Conservation (phyloP, 2,113 vertebrate species). For the Dunckerocampus dactyliophorus region DNA sequence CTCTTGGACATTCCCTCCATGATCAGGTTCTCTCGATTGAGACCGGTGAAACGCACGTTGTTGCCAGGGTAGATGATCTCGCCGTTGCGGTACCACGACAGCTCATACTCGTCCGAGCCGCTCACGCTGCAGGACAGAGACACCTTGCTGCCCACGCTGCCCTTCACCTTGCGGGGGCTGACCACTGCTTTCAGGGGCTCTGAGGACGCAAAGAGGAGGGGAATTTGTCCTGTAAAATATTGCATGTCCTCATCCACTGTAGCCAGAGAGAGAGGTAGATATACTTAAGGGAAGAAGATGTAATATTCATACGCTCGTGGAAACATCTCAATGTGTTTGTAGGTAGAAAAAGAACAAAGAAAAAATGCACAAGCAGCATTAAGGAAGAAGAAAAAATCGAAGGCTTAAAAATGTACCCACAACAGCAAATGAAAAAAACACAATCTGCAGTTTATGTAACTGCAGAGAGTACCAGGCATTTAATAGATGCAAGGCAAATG, state of each 20-base stretch:
- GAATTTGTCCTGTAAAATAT: no score
- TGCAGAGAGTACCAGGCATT: no score
- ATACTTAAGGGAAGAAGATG: background rate
- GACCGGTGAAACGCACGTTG: conserved; percentile 86
- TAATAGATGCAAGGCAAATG: no score
- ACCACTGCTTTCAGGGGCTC: conserved; percentile 93
- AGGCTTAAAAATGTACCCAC: no score
- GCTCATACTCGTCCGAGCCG: conserved; percentile 88
- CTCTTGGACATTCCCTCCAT: conserved; percentile 98
- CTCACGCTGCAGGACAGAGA: conserved; percentile 93
- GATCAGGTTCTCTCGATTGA: conserved; percentile 88
- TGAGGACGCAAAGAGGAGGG: conserved; percentile 49
- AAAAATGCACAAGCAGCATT: no score
- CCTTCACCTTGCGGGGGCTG: conserved; percentile 92
- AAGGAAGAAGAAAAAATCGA: no score
- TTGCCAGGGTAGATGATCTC: conserved; percentile 90
- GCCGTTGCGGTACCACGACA: conserved; percentile 95
- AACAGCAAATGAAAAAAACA: no score
- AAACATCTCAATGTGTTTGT: no score
- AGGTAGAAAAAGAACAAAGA: no score
- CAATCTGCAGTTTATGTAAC: no score
- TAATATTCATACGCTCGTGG: no score
- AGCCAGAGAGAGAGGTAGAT: background rate
- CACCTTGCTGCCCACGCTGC: conserved; percentile 95
- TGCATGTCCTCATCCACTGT: no score